Evolutionary conservation across 1,140 invertebrate species (phyloP), one percentile per base, ranked within the genome.

Genomic region (Eriosoma lanigerum): DNA sequence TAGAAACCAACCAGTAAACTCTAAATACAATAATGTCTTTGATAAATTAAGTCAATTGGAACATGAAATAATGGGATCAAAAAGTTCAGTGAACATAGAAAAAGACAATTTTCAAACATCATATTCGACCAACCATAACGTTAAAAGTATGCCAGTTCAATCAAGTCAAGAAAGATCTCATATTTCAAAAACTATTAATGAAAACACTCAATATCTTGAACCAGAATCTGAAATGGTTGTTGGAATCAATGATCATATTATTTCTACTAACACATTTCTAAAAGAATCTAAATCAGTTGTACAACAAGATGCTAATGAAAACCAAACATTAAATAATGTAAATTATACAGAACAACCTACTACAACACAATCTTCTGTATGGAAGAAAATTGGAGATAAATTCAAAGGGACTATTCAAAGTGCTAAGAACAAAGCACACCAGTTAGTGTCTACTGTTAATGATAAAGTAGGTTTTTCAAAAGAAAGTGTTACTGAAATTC

Each of bases 81-180:
- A 62, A 26, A 78, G 21, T 29, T 19, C 21, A 60, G 21, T 46
- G 4, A 78, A 62, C 6, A 58, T 78, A 60, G 44, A 78, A 5
- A 46, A 62, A 1, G 75, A n/a, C 5, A 78, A 78, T 78, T 19
- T 78, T 60, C 38, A 78, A 78, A 60, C 21, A 29, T 19, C n/a
- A 12, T 78, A 44, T 46, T 38, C 38, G 29, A 58, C 50, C 17
- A 76, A 76, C 8, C 56, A 78, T 48, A 62, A 60, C 26, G 0
- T 62, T 62, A 78, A 78, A 78, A 78, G 75, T 12, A 78, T 78
- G 56, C 56, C 56, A 29, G 15, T 78, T 13, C 32, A 60, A 78
- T 62, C 32, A 8, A 24, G 19, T 46, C 32, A 62, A 26, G n/a
- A 78, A 78, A 15, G 60, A 15, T 62, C 56, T 46, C 15, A 76